Conservation (phyloP, 2,888 invertebrate species). For the Drosophila fulvimacula region DNA sequence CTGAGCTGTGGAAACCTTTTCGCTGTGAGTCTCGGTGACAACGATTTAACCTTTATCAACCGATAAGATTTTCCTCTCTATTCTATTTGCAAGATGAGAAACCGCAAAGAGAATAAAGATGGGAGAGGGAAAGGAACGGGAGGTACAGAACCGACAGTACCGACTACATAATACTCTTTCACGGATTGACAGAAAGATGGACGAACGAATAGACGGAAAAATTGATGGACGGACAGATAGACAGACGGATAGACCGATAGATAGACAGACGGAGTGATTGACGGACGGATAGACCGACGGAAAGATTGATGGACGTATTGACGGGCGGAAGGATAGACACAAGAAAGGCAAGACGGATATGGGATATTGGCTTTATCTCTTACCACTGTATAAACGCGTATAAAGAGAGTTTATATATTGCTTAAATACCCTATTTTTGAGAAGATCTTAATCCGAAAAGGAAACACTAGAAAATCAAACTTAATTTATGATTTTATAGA, state of each 20-base stretch:
- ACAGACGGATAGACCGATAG: too few relatives aligned
- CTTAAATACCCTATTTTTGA: neutral
- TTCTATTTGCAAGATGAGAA: neutral
- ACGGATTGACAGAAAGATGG: neutral
- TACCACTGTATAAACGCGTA: neutral
- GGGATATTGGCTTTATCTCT: neutral
- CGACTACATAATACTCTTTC: neutral
- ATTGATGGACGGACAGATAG: too few relatives aligned
- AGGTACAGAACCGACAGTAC: too few relatives aligned
- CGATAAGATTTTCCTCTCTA: conserved; percentile 3
- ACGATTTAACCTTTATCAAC: conserved; percentile 37
- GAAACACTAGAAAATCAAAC: too few relatives aligned
- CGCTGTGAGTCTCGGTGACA: conserved; percentile 25
- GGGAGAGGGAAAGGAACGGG: neutral
- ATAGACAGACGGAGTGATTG: neutral
- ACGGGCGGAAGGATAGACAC: neutral
- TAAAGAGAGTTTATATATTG: neutral
- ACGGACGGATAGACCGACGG: neutral
- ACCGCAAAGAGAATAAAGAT: conserved; percentile 3
- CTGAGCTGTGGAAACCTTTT: conserved; percentile 49
- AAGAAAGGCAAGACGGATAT: neutral
- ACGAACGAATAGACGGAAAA: neutral
- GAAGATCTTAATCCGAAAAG: too few relatives aligned
- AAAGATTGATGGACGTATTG: too few relatives aligned
- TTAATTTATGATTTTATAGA: too few relatives aligned